Conservation (phyloP, 2,797 vertebrate genomes). For the Phrynocephalus vlangalii region DNA sequence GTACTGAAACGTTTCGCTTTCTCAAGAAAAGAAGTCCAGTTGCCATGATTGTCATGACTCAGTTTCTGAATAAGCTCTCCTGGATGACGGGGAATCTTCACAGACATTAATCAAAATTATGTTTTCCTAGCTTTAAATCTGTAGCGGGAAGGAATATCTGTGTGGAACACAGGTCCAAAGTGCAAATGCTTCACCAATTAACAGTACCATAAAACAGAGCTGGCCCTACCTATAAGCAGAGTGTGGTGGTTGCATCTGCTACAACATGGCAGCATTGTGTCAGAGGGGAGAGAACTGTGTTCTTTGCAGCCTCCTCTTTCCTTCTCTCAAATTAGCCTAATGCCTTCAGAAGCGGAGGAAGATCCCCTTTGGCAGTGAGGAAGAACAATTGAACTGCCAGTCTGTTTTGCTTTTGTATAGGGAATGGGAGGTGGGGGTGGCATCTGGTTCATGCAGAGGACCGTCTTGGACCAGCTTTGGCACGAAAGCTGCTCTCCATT, state of each 20-base stretch:
- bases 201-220: neutral
- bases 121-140: neutral
- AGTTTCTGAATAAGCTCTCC: no score
- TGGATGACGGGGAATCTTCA: no score
- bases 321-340: neutral
- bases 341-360: neutral
- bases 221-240: neutral
- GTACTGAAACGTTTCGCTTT: no score
- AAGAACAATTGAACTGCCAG: neutral
- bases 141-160: neutral
- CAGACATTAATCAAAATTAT: neutral
- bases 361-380: neutral
- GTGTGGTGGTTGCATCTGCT: neutral
- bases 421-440: neutral
- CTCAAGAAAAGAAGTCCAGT: no score
- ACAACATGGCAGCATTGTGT: neutral
- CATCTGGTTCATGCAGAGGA: neutral
- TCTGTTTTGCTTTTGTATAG: neutral
- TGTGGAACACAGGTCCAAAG: neutral
- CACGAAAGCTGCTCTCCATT: neutral
- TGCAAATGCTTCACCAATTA: neutral
- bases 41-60: no score
- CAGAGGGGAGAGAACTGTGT: neutral
- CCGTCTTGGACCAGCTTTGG: neutral
- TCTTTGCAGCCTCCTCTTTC: neutral